Conservation (phyloP, 1,140 invertebrate genomes). For the Coelopa frigida region DNA sequence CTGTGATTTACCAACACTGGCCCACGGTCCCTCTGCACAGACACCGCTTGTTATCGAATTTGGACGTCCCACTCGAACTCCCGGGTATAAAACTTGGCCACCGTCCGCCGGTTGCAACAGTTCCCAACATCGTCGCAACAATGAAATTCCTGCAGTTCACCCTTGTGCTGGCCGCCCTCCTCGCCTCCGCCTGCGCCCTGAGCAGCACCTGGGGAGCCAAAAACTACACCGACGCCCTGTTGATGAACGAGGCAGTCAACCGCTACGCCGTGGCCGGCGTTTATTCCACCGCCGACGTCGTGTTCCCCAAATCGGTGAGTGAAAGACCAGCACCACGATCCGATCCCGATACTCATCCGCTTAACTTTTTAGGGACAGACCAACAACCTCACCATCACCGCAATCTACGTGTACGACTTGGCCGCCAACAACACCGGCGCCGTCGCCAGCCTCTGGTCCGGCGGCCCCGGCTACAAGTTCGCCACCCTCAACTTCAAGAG, state of each 20-base stretch:
- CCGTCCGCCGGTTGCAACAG: no score
- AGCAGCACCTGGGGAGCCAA: conserved; percentile 26
- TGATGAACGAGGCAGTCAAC: conserved; percentile 23
- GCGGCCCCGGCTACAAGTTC: conserved; percentile 23
- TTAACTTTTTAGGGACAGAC: conserved; percentile 20
- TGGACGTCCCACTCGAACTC: no score
- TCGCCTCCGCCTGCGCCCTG: conserved; percentile 19
- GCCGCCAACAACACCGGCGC: conserved; percentile 34
- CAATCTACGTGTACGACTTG: conserved; percentile 26
- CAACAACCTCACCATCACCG: conserved; percentile 21
- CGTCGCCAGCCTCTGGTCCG: conserved; percentile 19
- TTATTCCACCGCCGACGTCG: conserved; percentile 25
- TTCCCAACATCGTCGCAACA: no score
- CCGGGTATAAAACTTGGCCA: no score
- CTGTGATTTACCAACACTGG: no score
- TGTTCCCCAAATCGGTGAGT: conserved; percentile 29
- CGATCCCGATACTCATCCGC: neutral
- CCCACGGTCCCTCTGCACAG: no score
- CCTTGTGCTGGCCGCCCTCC: conserved; percentile 24
- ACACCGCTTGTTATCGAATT: no score
- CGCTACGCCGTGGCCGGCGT: conserved; percentile 24
- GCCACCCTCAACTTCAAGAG: conserved; percentile 24
- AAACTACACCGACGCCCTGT: conserved; percentile 19
- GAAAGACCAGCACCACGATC: neutral
- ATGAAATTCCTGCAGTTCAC: conserved; percentile 27